phyloP scores from a whole-genome alignment of 1,140 invertebrate species.

The Pinna nobilis region DNA sequence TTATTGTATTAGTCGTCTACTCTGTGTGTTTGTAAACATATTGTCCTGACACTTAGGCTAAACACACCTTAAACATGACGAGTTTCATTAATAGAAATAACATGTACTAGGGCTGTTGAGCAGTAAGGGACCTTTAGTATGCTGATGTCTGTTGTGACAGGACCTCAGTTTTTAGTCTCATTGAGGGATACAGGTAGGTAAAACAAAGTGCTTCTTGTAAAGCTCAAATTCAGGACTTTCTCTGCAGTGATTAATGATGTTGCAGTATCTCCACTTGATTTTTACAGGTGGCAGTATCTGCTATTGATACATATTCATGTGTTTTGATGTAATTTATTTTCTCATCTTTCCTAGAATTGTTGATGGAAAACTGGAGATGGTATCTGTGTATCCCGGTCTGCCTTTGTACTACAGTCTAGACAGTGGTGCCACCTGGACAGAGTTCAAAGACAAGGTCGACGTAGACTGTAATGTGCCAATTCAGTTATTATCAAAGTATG shows the following conservation, averaged over 20 bases:
- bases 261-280: neutral
- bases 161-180: neutral
- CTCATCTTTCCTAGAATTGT: conserved; percentile 43
- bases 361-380: conserved; percentile 48
- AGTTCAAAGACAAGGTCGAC: conserved; percentile 46
- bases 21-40: neutral
- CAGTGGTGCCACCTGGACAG: conserved; percentile 47
- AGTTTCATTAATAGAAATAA: too few species aligned
- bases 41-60: too few species aligned
- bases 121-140: too few species aligned
- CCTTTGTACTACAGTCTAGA: conserved; percentile 59
- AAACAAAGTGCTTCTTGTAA: neutral
- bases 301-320: neutral
- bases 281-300: neutral
- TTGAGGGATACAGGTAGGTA: neutral
- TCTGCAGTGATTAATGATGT: neutral
- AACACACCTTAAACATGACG: too few species aligned
- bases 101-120: too few species aligned
- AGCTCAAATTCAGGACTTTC: neutral
- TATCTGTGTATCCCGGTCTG: conserved; percentile 58
- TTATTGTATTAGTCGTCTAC: neutral
- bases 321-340: neutral
- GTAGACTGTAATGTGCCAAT: conserved; percentile 24
- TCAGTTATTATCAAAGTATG: conserved; percentile 35
- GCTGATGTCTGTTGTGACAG: too few species aligned